Conservation (phyloP, 2,797 vertebrate species). For the Onychomys leucogaster region DNA sequence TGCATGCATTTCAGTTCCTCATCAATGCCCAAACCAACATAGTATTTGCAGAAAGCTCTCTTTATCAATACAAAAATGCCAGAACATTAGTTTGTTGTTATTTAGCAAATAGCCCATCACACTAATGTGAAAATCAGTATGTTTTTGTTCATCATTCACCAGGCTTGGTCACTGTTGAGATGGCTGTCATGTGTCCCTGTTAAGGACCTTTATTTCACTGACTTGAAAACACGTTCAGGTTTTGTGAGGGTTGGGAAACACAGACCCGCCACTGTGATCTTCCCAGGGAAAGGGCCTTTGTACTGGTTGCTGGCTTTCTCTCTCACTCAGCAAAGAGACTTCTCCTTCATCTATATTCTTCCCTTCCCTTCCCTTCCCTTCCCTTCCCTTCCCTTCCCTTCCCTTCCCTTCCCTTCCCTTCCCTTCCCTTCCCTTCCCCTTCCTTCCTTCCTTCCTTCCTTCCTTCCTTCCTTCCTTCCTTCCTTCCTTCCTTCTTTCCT, state of each 20-base stretch:
- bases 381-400: not conserved
- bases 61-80: slow-evolving; percentile 1
- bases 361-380: not conserved
- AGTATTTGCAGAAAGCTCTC: not conserved
- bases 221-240: not conserved
- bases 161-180: not conserved
- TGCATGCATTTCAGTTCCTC: not conserved
- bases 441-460: too few relatives aligned
- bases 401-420: too few relatives aligned
- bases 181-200: not conserved
- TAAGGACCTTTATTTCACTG: not conserved
- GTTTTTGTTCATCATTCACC: not conserved
- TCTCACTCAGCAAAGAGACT: not conserved
- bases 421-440: not conserved
- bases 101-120: not conserved
- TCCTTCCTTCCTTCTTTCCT: not conserved
- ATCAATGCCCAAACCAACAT: not conserved
- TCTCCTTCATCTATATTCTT: not conserved
- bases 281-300: not conserved
- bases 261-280: not conserved
- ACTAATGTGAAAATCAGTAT: not conserved
- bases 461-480: not conserved
- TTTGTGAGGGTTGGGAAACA: not conserved
- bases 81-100: not conserved
- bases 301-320: not conserved